Conservation (phyloP, 30 jellyfish, hydroid and myxozoan species). For the Pseudorhiza aurosa region DNA sequence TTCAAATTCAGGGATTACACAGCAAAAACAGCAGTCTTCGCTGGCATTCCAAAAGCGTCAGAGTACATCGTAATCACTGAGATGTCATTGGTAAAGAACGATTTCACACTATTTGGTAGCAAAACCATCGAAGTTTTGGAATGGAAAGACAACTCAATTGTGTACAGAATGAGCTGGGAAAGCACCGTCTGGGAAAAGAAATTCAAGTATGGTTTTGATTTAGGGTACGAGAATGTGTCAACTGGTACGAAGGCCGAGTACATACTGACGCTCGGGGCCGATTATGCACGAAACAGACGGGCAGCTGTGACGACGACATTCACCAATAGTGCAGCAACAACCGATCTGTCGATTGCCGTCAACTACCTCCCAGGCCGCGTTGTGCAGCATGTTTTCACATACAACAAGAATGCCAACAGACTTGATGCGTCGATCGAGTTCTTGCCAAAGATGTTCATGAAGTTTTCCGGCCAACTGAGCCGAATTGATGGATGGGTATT, state of each 20-base stretch:
- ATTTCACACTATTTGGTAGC: constrained; percentile 35
- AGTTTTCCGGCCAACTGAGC: constrained; percentile 64
- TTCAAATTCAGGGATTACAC: constrained; percentile 40
- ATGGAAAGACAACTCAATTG: constrained; percentile 51
- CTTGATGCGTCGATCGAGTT: constrained; percentile 79
- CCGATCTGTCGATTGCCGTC: constrained; percentile 62
- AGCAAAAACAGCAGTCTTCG: constrained; percentile 34
- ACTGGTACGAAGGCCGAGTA: constrained; percentile 62
- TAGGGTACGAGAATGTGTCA: constrained; percentile 57
- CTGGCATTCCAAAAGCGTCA: constrained; percentile 5
- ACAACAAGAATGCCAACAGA: constrained; percentile 46
- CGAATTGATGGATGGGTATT: constrained; percentile 71
- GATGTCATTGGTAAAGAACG: constrained; percentile 36
- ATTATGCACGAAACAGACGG: constrained; percentile 65
- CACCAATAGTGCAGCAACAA: constrained; percentile 50
- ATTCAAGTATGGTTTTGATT: constrained; percentile 89
- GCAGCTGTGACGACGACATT: constrained; percentile 63
- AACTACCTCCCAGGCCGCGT: constrained; percentile 82
- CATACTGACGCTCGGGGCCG: constrained; percentile 61
- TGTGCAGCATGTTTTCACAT: constrained; percentile 59
- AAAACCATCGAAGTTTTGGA: constrained; percentile 51
- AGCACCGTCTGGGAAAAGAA: constrained; percentile 72
- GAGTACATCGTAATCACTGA: constrained; percentile 58
- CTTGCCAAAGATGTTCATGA: constrained; percentile 92
- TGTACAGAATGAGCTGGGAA: constrained; percentile 58